Conservation (phyloP, 1,140 invertebrate species). For the Drosophila micromelanica region DNA sequence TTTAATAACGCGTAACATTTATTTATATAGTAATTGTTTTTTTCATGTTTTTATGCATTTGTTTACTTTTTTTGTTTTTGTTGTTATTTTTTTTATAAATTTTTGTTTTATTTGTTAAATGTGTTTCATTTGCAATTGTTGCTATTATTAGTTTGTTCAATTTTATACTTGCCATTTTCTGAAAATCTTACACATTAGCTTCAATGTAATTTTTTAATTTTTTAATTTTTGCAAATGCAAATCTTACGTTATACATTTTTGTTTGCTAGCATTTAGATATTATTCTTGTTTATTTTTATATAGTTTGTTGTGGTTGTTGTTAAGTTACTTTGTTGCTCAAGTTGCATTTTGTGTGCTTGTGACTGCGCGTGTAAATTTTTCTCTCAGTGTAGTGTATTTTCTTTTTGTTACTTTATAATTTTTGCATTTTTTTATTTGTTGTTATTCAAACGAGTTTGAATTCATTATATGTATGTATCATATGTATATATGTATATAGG, state of each 20-base stretch:
- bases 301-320: conserved; percentile 36
- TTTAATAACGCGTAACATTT: conserved; percentile 85
- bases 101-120: conserved; percentile 43
- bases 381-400: conserved; percentile 43
- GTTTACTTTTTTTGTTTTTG: conserved; percentile 46
- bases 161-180: conserved; percentile 31
- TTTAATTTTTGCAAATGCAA: conserved; percentile 47
- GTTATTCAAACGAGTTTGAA: conserved; percentile 62
- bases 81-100: too few species aligned
- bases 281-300: conserved; percentile 42
- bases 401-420: conserved; percentile 38
- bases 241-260: conserved; percentile 39
- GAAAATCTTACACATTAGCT: conserved; percentile 26
- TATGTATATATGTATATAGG: conserved; percentile 8
- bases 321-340: conserved; percentile 46
- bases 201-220: conserved; percentile 48
- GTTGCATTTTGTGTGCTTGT: conserved; percentile 29
- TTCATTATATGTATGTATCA: conserved; percentile 42
- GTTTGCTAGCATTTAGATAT: conserved; percentile 44
- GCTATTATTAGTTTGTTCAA: conserved; percentile 26
- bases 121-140: conserved; percentile 41
- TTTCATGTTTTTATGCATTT: conserved; percentile 58
- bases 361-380: conserved; percentile 35
- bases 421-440: conserved; percentile 16
- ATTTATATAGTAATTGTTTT: conserved; percentile 84